A percentile compares a stretch with the other conserved stretches of the same genome.
Conservation (phyloP, 2,113 vertebrate genomes). For the Trematocara unimaculatum region DNA sequence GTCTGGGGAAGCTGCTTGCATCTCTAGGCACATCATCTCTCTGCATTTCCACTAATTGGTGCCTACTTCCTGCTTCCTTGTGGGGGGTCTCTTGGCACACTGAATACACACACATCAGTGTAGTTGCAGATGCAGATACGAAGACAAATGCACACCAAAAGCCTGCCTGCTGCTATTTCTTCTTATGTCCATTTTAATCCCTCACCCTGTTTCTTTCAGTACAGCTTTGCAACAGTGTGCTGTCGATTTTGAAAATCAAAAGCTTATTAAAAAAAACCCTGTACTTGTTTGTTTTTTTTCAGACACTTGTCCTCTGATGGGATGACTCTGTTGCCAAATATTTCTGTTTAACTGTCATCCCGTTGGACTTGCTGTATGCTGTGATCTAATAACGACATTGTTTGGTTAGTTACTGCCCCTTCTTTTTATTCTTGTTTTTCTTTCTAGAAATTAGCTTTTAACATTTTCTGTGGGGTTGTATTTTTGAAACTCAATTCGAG, state of each 20-base stretch:
- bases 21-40: background rate
- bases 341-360: background rate
- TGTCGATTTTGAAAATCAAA: background rate
- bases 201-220: background rate
- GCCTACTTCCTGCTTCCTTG: constrained; percentile 5
- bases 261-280: background rate
- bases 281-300: fast-evolving
- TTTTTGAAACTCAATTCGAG: background rate
- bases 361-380: background rate
- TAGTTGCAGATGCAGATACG: background rate
- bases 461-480: background rate
- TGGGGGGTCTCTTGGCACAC: background rate
- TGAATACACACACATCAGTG: background rate
- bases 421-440: background rate
- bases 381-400: background rate
- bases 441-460: background rate
- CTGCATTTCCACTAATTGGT: background rate
- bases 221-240: background rate
- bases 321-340: background rate
- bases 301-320: background rate
- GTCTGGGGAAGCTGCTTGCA: background rate
- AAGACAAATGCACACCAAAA: background rate
- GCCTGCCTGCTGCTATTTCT: background rate
- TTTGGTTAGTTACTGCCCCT: background rate
- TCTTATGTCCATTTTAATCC: background rate